Percentiles rank a stretch among this genome's conserved stretches.
phyloP scores from a whole-genome alignment of 2,113 vertebrate genomes.

The Chloroceryle aenea region DNA sequence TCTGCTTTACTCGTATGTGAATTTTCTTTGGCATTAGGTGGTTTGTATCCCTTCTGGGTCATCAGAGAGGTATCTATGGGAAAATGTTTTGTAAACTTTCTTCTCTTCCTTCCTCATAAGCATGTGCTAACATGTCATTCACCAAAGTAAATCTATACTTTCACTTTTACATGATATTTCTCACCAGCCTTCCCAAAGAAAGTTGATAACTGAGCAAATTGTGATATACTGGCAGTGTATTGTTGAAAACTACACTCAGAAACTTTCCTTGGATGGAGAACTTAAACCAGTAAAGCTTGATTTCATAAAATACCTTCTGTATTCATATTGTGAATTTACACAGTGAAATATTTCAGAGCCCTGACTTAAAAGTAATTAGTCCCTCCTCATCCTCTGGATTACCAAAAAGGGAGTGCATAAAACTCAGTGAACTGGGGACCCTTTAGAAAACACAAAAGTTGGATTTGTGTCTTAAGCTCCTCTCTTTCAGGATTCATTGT shows the following conservation, averaged over 20 bases:
- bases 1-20: background rate
- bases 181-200: background rate
- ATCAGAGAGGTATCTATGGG: background rate
- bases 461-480: background rate
- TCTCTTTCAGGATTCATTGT: background rate
- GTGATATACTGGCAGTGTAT: background rate
- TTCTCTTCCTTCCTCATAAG: background rate
- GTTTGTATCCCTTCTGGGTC: background rate
- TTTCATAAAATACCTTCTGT: background rate
- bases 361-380: background rate
- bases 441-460: background rate
- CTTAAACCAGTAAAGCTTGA: background rate
- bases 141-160: background rate
- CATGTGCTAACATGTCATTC: background rate
- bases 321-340: background rate
- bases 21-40: background rate
- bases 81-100: background rate
- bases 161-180: background rate
- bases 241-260: background rate
- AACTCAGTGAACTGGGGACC: rapidly evolving
- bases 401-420: background rate
- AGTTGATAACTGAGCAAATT: background rate
- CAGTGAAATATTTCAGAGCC: background rate
- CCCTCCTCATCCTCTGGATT: background rate
- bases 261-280: background rate